These are phyloP conservation scores for Zosterops japonicus DNA, from an alignment of 2,113 vertebrate genomes.

Conservation along the genomic window DNA sequence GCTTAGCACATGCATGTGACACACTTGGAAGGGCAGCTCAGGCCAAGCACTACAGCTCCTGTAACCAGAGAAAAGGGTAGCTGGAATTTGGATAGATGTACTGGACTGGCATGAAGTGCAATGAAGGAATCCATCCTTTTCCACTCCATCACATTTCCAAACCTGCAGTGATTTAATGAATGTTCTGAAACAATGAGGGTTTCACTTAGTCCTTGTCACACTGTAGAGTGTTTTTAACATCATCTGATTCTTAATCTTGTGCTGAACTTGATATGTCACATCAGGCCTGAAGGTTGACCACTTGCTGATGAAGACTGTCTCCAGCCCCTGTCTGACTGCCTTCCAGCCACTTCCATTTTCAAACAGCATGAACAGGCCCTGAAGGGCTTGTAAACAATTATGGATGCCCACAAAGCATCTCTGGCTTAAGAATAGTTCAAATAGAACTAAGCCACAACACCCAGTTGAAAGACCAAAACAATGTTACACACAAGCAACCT, in stretches of 20 bases:
- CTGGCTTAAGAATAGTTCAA: background rate
- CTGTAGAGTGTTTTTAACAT: background rate
- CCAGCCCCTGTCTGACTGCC: background rate
- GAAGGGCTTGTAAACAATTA: background rate
- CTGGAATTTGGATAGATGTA: background rate
- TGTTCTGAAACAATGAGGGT: background rate
- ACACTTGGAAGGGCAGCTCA: background rate
- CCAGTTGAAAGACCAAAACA: background rate
- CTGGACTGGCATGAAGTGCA: background rate
- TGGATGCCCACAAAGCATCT: background rate
- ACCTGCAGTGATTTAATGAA: background rate
- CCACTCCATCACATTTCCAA: background rate
- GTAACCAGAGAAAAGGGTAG: background rate
- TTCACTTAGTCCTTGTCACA: background rate
- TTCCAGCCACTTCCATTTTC: background rate
- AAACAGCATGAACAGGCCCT: background rate
- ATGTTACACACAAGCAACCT: background rate
- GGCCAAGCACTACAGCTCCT: background rate
- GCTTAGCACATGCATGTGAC: fast-evolving
- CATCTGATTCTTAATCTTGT: background rate
- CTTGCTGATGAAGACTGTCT: background rate
- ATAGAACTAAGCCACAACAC: background rate
- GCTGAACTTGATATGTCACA: background rate
- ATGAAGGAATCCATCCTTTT: background rate
- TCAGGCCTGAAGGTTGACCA: background rate